Conservation (phyloP, 2,113 vertebrate species). For the Trogon melanurus region DNA sequence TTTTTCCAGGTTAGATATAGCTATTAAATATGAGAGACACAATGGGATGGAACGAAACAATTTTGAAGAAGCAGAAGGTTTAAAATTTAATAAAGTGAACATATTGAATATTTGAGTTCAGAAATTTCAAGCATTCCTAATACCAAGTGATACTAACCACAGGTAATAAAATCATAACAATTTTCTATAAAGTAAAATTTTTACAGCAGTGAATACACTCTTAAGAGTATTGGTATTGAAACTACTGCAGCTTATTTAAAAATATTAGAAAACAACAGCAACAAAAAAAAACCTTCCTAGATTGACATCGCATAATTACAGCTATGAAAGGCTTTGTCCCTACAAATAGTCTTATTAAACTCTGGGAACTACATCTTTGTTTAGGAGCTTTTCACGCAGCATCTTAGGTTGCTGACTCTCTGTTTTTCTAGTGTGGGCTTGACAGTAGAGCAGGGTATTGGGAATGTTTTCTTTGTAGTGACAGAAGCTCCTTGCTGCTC, state of each 20-base stretch:
- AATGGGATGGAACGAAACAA: background rate
- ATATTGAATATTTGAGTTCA: background rate
- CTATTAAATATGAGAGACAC: background rate
- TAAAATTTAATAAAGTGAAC: background rate
- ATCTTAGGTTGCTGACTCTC: slow-evolving; percentile 4
- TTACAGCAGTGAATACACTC: background rate
- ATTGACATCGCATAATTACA: background rate
- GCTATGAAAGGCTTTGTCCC: background rate
- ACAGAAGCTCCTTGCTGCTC: slow-evolving; percentile 9
- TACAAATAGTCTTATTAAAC: background rate
- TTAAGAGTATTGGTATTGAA: background rate
- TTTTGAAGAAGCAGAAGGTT: background rate
- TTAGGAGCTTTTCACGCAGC: background rate
- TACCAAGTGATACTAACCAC: background rate
- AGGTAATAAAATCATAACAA: background rate
- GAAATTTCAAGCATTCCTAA: background rate
- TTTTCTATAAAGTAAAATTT: background rate
- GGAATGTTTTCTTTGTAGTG: background rate
- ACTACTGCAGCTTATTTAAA: background rate
- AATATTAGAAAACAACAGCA: background rate
- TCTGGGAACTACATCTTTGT: background rate
- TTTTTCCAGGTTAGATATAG: background rate
- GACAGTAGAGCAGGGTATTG: background rate
- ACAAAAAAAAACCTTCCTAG: background rate
- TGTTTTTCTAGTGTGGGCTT: background rate